These are phyloP conservation scores for Digitonthophagus gazella DNA, from an alignment of 2,888 invertebrate genomes.

Conservation along the genomic window DNA sequence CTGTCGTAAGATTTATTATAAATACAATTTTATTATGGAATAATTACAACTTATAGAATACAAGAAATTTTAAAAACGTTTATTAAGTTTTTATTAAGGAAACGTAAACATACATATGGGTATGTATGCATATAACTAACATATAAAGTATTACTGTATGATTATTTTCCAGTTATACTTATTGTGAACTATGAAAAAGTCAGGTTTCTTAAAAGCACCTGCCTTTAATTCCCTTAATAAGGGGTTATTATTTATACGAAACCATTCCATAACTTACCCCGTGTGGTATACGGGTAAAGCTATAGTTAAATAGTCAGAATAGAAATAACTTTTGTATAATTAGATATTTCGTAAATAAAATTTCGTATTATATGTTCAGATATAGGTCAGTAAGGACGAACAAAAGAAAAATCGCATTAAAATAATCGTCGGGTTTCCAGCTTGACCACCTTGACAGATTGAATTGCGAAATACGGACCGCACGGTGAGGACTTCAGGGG, in stretches of 20 bases:
- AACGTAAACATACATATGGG: no score
- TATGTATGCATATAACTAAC: neutral
- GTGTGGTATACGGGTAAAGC: neutral
- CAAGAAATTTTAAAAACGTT: no score
- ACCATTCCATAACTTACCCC: neutral
- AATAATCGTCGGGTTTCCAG: slow-evolving; percentile 9
- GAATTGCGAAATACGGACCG: slow-evolving; percentile 16
- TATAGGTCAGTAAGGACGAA: neutral
- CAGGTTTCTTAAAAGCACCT: neutral
- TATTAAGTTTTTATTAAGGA: no score
- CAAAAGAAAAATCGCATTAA: neutral
- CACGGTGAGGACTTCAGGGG: slow-evolving; percentile 1
- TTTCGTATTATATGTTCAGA: neutral
- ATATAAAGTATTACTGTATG: neutral
- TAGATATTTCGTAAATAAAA: neutral
- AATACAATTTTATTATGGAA: no score
- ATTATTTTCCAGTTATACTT: neutral
- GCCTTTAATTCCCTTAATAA: neutral
- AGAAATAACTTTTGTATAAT: neutral
- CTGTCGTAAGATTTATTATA: no score
- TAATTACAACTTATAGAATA: no score
- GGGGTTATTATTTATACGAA: neutral
- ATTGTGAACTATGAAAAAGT: neutral
- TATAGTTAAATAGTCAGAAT: neutral
- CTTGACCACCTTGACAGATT: slow-evolving; percentile 23